Conservation (phyloP, 2,113 vertebrate species). For the Agapornis roseicollis region DNA sequence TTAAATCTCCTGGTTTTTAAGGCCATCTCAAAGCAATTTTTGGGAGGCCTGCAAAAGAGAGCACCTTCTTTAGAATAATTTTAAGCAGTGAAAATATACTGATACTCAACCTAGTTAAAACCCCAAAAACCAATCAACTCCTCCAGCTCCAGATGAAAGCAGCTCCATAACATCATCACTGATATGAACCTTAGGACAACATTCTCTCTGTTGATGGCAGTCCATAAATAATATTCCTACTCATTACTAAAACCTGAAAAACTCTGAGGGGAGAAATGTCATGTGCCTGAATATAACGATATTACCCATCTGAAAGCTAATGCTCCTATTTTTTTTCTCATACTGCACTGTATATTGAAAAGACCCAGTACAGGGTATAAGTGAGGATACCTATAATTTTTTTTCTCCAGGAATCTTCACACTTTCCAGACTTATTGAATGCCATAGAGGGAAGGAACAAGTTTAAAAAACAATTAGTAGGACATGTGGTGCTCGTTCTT, state of each 20-base stretch:
- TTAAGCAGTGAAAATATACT: background rate
- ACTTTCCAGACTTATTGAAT: slow-evolving; percentile 64
- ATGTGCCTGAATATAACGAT: background rate
- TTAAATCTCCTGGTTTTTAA: background rate
- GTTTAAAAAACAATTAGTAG: slow-evolving; percentile 81
- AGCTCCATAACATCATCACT: slow-evolving; percentile 7
- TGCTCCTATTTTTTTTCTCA: slow-evolving; percentile 15
- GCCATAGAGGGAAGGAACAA: slow-evolving; percentile 70
- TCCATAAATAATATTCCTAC: slow-evolving; percentile 36
- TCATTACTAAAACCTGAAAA: slow-evolving; percentile 39
- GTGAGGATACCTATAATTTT: background rate
- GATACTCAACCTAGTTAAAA: slow-evolving; percentile 33
- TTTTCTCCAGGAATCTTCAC: slow-evolving; percentile 39
- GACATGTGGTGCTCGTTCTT: slow-evolving; percentile 75
- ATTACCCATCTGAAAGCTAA: slow-evolving; percentile 29
- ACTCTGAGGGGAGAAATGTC: slow-evolving; percentile 6
- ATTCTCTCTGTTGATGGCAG: background rate
- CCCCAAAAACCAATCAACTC: slow-evolving; percentile 5
- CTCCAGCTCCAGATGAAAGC: slow-evolving; percentile 3
- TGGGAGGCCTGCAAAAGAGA: background rate
- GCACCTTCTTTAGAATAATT: background rate
- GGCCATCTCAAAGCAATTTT: background rate
- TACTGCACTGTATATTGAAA: slow-evolving; percentile 18
- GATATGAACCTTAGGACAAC: slow-evolving; percentile 45
- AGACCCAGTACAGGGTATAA: background rate